These are phyloP conservation scores for Akabosia matsudoensis DNA, from an alignment of 1,140 invertebrate species.

Conservation along the genomic window DNA sequence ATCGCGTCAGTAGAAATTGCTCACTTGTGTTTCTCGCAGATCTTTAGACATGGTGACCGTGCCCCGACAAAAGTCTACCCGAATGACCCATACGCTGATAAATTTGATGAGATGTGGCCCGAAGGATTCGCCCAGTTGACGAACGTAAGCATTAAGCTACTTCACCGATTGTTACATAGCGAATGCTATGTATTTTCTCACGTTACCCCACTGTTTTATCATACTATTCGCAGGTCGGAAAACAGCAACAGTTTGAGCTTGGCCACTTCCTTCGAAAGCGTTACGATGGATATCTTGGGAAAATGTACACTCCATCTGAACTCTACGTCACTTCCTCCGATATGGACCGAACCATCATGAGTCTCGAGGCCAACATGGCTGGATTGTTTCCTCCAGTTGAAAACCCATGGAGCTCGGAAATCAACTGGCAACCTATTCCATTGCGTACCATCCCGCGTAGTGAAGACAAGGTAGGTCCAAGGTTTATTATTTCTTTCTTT, in stretches of 20 bases:
- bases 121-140: neutral
- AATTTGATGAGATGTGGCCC: neutral
- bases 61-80: neutral
- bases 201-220: too few relatives aligned
- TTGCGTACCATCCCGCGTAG: slow-evolving; percentile 74
- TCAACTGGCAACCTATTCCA: slow-evolving; percentile 76
- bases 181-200: neutral
- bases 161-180: neutral
- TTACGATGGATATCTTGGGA: slow-evolving; percentile 61
- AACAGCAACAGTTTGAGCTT: slow-evolving; percentile 68
- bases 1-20: too few relatives aligned
- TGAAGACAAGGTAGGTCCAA: too few relatives aligned
- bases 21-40: too few relatives aligned
- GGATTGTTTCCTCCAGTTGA: slow-evolving; percentile 70
- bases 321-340: slow-evolving; percentile 74
- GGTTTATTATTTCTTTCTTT: too few relatives aligned
- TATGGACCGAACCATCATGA: slow-evolving; percentile 85
- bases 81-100: neutral
- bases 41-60: slow-evolving; percentile 1
- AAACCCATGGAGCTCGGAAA: slow-evolving; percentile 35
- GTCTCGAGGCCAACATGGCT: slow-evolving; percentile 76
- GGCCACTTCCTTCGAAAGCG: slow-evolving; percentile 71
- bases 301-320: slow-evolving; percentile 57
- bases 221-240: slow-evolving; percentile 56
- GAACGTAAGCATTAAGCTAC: neutral